Base-by-base conservation (phyloP, 2,888 invertebrate genomes). In the Cecidostiba fungosa region DNA sequence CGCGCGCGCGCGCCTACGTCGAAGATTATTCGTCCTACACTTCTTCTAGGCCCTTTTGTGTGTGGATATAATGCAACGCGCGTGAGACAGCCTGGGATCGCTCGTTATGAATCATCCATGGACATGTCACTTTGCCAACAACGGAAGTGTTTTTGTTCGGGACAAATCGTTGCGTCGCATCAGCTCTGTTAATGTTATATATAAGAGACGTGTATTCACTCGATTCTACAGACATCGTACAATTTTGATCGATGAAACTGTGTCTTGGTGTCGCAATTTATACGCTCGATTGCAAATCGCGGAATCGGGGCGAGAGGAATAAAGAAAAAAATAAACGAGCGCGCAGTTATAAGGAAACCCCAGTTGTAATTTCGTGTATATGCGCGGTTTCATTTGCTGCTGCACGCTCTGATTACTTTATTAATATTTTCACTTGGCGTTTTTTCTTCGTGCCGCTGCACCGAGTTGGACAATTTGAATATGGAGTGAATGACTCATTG, bases 21-120 rank as follows among this genome's bases (percentile, higher is more conserved):
- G 50, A 1, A 36, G 43, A 70, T 84, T 84, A 84, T 77, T 81
- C 85, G 80, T 59, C 80, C 74, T 76, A 81, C 59, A 62, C 79
- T 77, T 39, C 47, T 23, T 14, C 19, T 29, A 26, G 39, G 62
- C 74, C 82, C 84, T 70, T 84, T 79, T 84, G 39, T 43, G 19
- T n/a, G 16, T 4, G 5, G 36, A 54, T 74, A 79, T 69, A 74
- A 79, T 36, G 79, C 66, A 69, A 50, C 59, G 69, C 54, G 50
- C n/a, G n/a, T 14, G 29, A 26, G 29, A 66, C 26, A 66, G 66
- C 66, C 16, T 66, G 66, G 54, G 39, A 77, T 54, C 59, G 10
- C 16, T 29, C 66, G 66, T 72, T 26, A 77, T 83, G 83, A 83
- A 83, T 83, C 83, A 84, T 66, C 26, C 76, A 36, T 4, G 77